Evolutionary conservation across 2,113 vertebrate species (phyloP).

Genomic region (Cynopterus brachyotis): DNA sequence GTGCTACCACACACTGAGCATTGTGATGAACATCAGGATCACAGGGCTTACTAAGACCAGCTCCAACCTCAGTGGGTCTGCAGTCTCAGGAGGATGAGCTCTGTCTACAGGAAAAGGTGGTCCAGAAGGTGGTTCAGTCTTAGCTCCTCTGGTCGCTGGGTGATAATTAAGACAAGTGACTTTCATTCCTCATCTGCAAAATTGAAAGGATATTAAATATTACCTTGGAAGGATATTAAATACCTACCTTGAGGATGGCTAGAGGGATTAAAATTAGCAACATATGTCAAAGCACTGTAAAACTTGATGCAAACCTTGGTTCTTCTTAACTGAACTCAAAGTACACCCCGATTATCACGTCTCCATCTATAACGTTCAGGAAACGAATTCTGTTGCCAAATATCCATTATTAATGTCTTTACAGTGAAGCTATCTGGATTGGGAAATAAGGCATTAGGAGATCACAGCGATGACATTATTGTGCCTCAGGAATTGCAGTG

Average conservation of each 20-base stretch:
- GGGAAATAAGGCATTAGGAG: background rate
- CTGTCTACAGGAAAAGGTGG: background rate
- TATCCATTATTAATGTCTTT: background rate
- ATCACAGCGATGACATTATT: background rate
- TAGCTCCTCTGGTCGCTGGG: background rate
- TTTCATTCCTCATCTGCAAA: background rate
- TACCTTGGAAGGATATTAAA: background rate
- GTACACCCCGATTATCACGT: background rate
- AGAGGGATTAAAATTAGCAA: background rate
- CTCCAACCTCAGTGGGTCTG: background rate
- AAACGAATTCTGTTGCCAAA: background rate
- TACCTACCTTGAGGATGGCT: background rate
- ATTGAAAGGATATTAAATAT: background rate
- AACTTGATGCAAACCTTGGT: background rate
- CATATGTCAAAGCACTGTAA: background rate
- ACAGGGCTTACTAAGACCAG: background rate
- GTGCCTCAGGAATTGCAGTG: background rate
- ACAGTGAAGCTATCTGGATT: background rate
- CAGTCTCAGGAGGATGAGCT: background rate
- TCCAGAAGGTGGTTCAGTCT: background rate
- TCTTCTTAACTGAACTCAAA: background rate
- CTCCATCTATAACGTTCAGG: background rate
- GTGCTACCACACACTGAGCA: rapidly evolving
- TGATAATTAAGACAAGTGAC: background rate
- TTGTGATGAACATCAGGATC: background rate